A percentile compares a stretch with the other conserved stretches of the same genome.
Evolutionary conservation across 2,797 vertebrate species (phyloP).

Genomic region (Enteromius afrohamiltoni): DNA sequence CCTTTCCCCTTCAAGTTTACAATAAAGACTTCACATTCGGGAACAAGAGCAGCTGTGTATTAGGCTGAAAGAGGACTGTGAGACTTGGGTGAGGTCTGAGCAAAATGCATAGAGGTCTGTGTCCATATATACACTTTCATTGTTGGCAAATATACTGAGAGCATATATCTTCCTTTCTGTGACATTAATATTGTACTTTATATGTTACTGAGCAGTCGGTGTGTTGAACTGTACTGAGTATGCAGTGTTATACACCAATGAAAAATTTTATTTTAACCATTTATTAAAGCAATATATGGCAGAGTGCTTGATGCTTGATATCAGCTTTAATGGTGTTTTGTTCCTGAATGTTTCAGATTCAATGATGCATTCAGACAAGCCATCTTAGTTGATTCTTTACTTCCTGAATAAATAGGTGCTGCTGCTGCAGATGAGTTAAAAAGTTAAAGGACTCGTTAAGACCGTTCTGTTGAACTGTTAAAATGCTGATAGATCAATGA

Average conservation of each 20-base stretch:
- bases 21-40: slow-evolving; percentile 53
- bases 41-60: slow-evolving; percentile 56
- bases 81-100: slow-evolving; percentile 39
- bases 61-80: slow-evolving; percentile 45
- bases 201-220: not conserved
- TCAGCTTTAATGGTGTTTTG: not conserved
- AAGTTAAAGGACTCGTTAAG: too few species aligned
- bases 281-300: not conserved
- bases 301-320: not conserved
- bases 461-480: not conserved
- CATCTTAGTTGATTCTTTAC: not conserved
- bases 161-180: not conserved
- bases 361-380: not conserved
- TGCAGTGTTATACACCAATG: not conserved
- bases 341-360: not conserved
- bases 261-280: not conserved
- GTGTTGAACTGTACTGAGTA: not conserved
- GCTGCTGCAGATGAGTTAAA: too few species aligned
- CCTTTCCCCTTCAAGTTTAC: slow-evolving; percentile 36
- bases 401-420: not conserved
- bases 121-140: slow-evolving; percentile 12
- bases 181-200: not conserved
- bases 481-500: not conserved
- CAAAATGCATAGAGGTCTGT: slow-evolving; percentile 10
- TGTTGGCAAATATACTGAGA: not conserved